Conservation (phyloP, 2,113 vertebrate species). For the Oryzias celebensis region DNA sequence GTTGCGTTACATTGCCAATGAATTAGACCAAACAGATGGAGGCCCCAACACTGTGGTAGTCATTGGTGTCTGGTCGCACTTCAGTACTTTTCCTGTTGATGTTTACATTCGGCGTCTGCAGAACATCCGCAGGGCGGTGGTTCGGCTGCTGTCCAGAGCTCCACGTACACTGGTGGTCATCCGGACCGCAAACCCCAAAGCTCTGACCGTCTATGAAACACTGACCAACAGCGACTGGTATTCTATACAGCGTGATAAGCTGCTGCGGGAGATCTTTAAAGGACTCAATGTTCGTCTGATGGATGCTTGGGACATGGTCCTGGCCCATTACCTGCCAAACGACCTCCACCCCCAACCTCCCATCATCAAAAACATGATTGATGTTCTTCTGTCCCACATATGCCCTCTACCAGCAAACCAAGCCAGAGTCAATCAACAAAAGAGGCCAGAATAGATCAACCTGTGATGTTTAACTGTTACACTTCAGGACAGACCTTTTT, state of each 20-base stretch:
- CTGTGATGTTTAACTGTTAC: too few species aligned
- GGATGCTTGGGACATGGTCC: constrained; percentile 92
- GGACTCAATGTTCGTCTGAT: constrained; percentile 83
- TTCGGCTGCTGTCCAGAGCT: constrained; percentile 83
- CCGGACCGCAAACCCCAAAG: constrained; percentile 85
- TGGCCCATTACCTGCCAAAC: constrained; percentile 87
- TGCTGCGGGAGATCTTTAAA: constrained; percentile 88
- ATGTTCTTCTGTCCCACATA: constrained; percentile 84
- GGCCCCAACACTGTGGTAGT: constrained; percentile 83
- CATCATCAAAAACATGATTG: constrained; percentile 89
- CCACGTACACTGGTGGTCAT: constrained; percentile 84
- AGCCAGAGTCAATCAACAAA: too few species aligned
- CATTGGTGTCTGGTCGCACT: constrained; percentile 89
- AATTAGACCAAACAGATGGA: constrained; percentile 82
- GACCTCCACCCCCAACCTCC: constrained; percentile 83
- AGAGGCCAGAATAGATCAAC: too few species aligned
- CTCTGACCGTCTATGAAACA: constrained; percentile 79
- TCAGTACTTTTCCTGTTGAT: constrained; percentile 87
- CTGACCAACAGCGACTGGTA: constrained; percentile 93
- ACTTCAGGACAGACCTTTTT: too few species aligned
- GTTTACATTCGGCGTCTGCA: constrained; percentile 85
- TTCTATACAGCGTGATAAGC: constrained; percentile 81
- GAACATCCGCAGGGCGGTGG: constrained; percentile 83
- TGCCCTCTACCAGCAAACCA: constrained; percentile 59
- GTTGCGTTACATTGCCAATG: constrained; percentile 87